Evolutionary conservation across 2,113 vertebrate genomes (phyloP).

Genomic region (Campylomormyrus tamandua): DNA sequence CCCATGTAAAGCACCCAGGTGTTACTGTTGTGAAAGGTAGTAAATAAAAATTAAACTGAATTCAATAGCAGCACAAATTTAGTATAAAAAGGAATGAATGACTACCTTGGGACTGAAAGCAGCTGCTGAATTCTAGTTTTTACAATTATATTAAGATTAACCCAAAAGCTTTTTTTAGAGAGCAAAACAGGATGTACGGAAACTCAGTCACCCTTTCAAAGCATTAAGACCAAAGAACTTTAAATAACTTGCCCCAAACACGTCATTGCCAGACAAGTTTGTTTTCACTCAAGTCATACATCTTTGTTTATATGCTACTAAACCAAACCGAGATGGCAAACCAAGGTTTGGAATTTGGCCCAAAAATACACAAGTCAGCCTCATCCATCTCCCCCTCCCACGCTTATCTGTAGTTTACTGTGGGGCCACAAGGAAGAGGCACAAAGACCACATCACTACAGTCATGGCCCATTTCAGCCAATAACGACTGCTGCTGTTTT

Average conservation of each 20-base stretch:
- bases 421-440: neutral
- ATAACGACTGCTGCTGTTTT: conserved; percentile 40
- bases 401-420: neutral
- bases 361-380: neutral
- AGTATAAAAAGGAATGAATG: neutral
- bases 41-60: neutral
- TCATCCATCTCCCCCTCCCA: neutral
- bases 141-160: neutral
- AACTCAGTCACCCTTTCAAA: neutral
- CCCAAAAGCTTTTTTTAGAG: neutral
- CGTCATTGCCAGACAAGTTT: neutral
- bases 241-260: neutral
- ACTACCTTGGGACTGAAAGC: neutral
- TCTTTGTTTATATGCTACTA: neutral
- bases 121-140: neutral
- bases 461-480: neutral
- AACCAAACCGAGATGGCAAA: neutral
- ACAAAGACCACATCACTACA: neutral
- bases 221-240: neutral
- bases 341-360: neutral
- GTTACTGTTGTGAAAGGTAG: neutral
- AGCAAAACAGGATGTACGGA: neutral
- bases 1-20: too few relatives aligned
- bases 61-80: neutral
- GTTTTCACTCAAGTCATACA: neutral